Evolutionary conservation across 2,888 invertebrate genomes (phyloP).

Genomic region (Pantelozetes paolii): DNA sequence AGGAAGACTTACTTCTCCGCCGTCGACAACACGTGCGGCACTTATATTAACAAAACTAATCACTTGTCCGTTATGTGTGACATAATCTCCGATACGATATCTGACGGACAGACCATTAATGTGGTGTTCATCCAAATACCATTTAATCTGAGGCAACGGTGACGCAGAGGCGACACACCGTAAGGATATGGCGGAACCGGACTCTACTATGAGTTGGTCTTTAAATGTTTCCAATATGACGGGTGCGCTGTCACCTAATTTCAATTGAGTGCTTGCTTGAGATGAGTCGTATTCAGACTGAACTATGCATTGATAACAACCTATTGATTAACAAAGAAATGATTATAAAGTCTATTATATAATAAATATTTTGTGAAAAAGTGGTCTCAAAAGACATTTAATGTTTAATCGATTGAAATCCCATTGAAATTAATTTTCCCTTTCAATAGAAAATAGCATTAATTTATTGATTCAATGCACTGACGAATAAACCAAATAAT

Average conservation of each 20-base stretch:
- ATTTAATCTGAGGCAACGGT: conserved; percentile 47
- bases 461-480: too few relatives aligned
- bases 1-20: conserved; percentile 37
- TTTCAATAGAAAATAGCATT: too few relatives aligned
- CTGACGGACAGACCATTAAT: conserved; percentile 41
- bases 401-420: conserved; percentile 16
- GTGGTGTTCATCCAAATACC: conserved; percentile 45
- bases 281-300: conserved; percentile 78
- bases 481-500: too few relatives aligned
- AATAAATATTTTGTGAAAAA: background rate
- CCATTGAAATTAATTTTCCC: background rate
- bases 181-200: conserved; percentile 44
- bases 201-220: conserved; percentile 43
- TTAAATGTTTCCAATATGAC: conserved; percentile 44
- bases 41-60: conserved; percentile 47
- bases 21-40: conserved; percentile 37
- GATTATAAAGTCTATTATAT: background rate
- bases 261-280: conserved; percentile 73
- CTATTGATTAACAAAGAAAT: conserved; percentile 43
- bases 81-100: conserved; percentile 46
- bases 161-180: conserved; percentile 46
- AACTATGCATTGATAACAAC: conserved; percentile 76
- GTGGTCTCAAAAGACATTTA: background rate
- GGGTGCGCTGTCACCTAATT: conserved; percentile 66
- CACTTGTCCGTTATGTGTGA: conserved; percentile 46